Conservation (phyloP, 1,140 invertebrate species). For the Polypedilum vanderplanki region DNA sequence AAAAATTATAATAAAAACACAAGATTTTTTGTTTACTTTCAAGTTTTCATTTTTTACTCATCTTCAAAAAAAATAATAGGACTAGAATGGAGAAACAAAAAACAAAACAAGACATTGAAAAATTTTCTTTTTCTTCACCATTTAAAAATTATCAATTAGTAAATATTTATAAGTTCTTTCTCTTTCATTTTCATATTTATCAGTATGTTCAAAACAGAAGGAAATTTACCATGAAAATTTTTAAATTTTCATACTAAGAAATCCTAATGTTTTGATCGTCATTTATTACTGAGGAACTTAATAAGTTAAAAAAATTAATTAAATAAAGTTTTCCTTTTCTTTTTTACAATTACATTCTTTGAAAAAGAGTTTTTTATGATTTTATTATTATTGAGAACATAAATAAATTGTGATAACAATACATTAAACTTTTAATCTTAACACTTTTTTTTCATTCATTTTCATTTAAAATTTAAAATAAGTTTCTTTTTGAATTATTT, state of each 20-base stretch:
- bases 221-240: too few relatives aligned
- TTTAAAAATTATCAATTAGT: background rate
- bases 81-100: conserved; percentile 8
- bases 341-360: background rate
- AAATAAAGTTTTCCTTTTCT: background rate
- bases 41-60: too few relatives aligned
- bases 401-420: conserved; percentile 27
- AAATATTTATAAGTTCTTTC: background rate
- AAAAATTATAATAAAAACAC: too few relatives aligned
- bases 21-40: too few relatives aligned
- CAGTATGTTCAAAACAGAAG: too few relatives aligned
- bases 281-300: background rate
- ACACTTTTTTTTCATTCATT: conserved; percentile 22
- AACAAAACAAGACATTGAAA: conserved; percentile 8
- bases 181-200: too few relatives aligned
- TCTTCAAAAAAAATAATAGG: background rate
- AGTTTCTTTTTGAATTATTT: background rate
- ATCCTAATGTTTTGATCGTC: background rate
- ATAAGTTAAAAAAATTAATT: background rate
- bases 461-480: background rate
- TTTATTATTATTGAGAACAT: conserved; percentile 9
- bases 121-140: background rate
- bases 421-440: conserved; percentile 29
- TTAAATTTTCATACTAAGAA: too few relatives aligned
- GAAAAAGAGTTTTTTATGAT: background rate